Conservation (phyloP, 2,888 invertebrate species). For the Arctia plantaginis region DNA sequence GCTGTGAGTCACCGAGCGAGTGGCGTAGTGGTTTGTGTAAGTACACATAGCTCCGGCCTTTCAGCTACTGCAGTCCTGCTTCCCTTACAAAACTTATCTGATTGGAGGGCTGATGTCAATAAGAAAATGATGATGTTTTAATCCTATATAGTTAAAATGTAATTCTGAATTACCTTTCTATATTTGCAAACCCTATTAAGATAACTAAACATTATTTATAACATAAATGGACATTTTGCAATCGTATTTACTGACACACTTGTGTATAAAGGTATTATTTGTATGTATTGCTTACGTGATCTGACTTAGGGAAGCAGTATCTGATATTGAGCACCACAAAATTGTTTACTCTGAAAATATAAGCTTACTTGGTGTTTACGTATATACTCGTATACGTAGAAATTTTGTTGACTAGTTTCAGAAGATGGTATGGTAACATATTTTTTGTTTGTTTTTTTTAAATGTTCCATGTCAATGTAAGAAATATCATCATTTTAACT, state of each 20-base stretch:
- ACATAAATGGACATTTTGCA: conserved; percentile 45
- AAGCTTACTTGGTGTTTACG: conserved; percentile 36
- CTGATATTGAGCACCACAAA: conserved; percentile 51
- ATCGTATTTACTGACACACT: conserved; percentile 49
- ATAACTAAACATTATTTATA: conserved; percentile 30
- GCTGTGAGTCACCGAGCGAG: too few species aligned
- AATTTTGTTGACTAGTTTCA: conserved; percentile 1
- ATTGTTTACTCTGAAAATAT: conserved; percentile 51
- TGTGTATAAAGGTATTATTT: conserved; percentile 51
- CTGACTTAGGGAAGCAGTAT: conserved; percentile 45
- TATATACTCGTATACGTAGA: conserved; percentile 24
- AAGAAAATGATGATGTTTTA: background rate
- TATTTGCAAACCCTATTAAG: background rate
- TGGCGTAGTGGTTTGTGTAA: too few species aligned
- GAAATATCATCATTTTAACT: conserved; percentile 18
- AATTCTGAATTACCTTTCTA: background rate
- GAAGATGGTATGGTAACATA: background rate
- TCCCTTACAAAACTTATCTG: background rate
- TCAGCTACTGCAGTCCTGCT: background rate
- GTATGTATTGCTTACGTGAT: conserved; percentile 58
- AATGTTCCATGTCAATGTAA: conserved; percentile 22
- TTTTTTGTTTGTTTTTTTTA: conserved; percentile 38
- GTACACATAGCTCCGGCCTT: background rate
- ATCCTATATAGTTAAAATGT: background rate
- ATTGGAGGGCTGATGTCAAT: background rate